Base-by-base conservation (phyloP, 2,888 invertebrate species). In the Escarpia spicata region DNA sequence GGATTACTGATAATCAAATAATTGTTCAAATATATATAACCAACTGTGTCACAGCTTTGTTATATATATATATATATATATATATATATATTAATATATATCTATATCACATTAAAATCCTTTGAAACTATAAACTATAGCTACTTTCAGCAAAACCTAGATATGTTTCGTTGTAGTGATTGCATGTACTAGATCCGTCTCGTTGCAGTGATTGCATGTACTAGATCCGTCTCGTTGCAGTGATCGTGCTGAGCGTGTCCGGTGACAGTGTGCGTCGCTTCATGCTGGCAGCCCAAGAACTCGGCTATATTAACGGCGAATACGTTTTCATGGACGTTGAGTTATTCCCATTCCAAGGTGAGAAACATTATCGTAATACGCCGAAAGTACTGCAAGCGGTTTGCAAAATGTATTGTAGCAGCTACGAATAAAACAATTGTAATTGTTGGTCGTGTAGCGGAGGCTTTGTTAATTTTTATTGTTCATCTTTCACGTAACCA, bases 281-380 rank as follows among this genome's bases (percentile, higher is more conserved):
- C 92, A 93, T 96, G 94, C 92, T 96, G 37, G 93, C 93, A n/a
- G 95, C 95, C 0, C 92, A 94, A 2, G 75, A 75, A 75, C 75
- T 75, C 19, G 75, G 75, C 75, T 75, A 75, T n/a, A 75, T n/a
- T 26, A 93, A 58, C 31, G 95, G 96, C 2, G 95, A 95, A 58
- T 95, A 93, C 91, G 95, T 95, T 19, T 96, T 96, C 93, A 94
- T 96, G 93, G 95, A 95, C 93, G 94, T 95, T 6, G 95, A 94
- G 92, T 91, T 95, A 90, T 95, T 95, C 93, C 91, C 91, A 37
- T 94, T 92, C 44, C 43, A 90, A 90, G 90, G 75, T 75, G 75
- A 75, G 75, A 75, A 26, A 26, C 75, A 4, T 37, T 37, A 37
- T 37, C 37, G 37, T 37, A 37, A 37, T 37, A 37, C 37, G 37